Evolutionary conservation across 2,888 invertebrate species (phyloP), one percentile per base, ranked within the genome.

Genomic region (Thalpophila matura): DNA sequence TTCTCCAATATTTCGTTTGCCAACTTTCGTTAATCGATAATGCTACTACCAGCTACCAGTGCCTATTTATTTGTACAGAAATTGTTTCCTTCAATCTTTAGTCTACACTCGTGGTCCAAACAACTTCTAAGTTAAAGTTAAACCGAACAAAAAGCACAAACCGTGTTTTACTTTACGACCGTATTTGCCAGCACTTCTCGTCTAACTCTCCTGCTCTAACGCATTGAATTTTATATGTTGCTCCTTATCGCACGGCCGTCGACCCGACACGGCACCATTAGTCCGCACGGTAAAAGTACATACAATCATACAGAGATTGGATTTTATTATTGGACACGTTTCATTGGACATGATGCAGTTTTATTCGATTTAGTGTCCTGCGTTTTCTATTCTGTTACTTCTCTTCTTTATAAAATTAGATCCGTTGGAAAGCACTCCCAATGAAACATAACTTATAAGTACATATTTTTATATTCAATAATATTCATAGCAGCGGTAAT

Each of bases 111-210:
- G 29, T 62, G 61, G 58, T 73, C 75, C 65, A 80, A 80, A 66
- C 73, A 77, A 80, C 83, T 86, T 81, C 84, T 85, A 80, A 84
- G 79, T 74, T 71, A 84, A 80, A 84, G 79, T 74, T 71, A 84
- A 85, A 83, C 80, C 79, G 81, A 82, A 89, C 86, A 88, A 89
- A 88, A 87, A 89, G 86, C 79, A 85, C 85, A 84, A 84, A 79
- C 80, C 83, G 82, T 85, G 85, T 90, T 87, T 87, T 89, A 87
- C 88, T 90, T 89, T 88, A 89, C 86, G 86, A 83, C 81, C 89
- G 88, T 87, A 89, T 88, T 90, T 85, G 86, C 86, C 82, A 82
- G 86, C 86, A 85, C 83, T 84, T 84, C 82, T 81, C 69, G 56
- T 58, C 61, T 59, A 20, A 53, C 50, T 64, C 31, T 83, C 86